Percentiles rank a stretch among this genome's conserved stretches.
phyloP scores from a whole-genome alignment of 2,113 vertebrate species.

The Sitta europaea region DNA sequence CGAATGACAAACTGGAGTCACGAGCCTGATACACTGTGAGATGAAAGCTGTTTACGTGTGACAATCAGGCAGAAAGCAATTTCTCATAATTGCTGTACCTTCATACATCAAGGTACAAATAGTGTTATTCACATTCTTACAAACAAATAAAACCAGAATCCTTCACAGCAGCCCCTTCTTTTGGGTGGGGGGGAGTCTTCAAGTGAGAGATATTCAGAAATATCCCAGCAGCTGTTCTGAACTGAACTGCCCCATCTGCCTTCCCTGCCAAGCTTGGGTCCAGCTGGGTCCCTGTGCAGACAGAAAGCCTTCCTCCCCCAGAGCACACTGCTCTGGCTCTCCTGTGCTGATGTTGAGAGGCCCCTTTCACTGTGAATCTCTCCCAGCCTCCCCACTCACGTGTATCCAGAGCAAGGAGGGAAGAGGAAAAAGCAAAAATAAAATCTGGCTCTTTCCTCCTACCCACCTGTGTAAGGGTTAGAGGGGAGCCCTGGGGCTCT shows the following conservation, averaged over 20 bases:
- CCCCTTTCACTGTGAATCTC: not conserved
- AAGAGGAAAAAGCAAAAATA: not conserved
- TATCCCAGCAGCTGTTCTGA: not conserved
- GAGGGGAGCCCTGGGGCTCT: not conserved
- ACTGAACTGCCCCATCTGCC: not conserved
- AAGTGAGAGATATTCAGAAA: not conserved
- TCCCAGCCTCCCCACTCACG: not conserved
- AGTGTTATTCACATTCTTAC: slow-evolving; percentile 14
- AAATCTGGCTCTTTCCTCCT: not conserved
- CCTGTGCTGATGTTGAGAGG: not conserved
- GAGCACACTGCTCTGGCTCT: not conserved
- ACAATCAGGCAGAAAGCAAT: not conserved
- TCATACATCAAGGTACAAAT: slow-evolving; percentile 26
- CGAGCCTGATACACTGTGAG: not conserved
- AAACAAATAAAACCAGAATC: not conserved
- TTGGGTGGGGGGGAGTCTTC: too few relatives aligned
- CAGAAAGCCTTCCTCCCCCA: not conserved
- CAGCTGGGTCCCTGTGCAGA: not conserved
- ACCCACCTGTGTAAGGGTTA: not conserved
- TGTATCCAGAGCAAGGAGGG: not conserved
- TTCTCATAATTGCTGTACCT: slow-evolving; percentile 10
- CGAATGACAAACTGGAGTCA: not conserved
- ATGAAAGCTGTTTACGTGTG: not conserved
- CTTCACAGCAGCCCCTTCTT: not conserved
- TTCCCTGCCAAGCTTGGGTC: not conserved